A percentile compares a stretch with the other conserved stretches of the same genome.
Evolutionary conservation across 2,113 vertebrate species (phyloP).

Genomic region (Gadus macrocephalus): DNA sequence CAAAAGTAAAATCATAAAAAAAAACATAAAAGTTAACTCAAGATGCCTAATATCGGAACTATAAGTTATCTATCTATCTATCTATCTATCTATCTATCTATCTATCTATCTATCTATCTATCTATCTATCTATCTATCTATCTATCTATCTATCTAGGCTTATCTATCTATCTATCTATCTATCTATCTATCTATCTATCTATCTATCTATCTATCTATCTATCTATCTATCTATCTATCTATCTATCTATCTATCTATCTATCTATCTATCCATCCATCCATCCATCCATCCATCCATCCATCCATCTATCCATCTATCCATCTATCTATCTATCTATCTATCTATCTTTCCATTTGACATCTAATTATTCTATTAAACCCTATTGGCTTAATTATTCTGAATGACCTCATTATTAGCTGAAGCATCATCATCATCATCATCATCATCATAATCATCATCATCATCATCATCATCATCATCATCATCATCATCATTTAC

Average conservation of each 20-base stretch:
- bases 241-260: no score
- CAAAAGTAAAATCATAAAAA: not conserved
- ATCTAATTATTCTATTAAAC: not conserved
- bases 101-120: no score
- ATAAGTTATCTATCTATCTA: no score
- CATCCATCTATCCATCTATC: not conserved
- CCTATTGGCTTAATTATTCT: not conserved
- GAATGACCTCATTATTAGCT: not conserved
- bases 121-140: no score
- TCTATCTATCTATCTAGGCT: no score
- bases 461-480: not conserved
- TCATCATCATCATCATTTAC: not conserved
- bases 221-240: no score
- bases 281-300: not conserved
- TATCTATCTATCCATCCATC: no score
- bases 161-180: not conserved
- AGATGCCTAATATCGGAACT: not conserved
- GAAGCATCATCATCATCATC: not conserved
- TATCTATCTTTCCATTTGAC: no score
- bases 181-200: not conserved
- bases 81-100: no score
- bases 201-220: not conserved
- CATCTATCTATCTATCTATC: no score
- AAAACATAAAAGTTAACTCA: not conserved
- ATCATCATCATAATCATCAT: not conserved